Percentiles rank a stretch among this genome's conserved stretches.
Evolutionary conservation across 2,797 vertebrate species (phyloP).

Genomic region (Eidolon dupreanum): DNA sequence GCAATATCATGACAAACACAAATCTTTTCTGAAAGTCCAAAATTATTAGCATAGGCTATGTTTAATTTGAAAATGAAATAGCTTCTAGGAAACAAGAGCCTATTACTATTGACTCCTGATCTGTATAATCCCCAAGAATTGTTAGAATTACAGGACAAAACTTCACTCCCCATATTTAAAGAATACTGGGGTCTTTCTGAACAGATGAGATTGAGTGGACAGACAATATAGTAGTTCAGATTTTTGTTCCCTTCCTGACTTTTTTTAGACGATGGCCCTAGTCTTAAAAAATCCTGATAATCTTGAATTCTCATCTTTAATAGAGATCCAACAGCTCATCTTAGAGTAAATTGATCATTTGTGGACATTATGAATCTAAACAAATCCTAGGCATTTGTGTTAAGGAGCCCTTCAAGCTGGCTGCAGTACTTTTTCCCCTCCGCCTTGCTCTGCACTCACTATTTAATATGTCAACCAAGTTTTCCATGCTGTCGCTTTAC

Average conservation of each 20-base stretch:
- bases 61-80: slow-evolving; percentile 12
- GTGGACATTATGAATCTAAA: not conserved
- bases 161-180: not conserved
- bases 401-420: not conserved
- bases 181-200: not conserved
- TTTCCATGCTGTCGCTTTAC: not conserved
- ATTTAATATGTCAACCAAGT: not conserved
- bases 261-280: not conserved
- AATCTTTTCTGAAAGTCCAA: not conserved
- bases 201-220: not conserved
- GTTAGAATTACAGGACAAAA: not conserved
- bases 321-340: not conserved
- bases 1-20: not conserved
- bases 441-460: not conserved
- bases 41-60: not conserved
- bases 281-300: not conserved
- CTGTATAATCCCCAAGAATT: not conserved
- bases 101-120: not conserved
- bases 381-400: not conserved
- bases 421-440: not conserved
- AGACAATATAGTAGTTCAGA: not conserved
- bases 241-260: slow-evolving; percentile 20
- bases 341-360: not conserved
- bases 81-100: not conserved
- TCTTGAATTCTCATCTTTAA: not conserved